Evolutionary conservation across 2,888 invertebrate genomes (phyloP).

Genomic region (Ophonus ardosiacus): DNA sequence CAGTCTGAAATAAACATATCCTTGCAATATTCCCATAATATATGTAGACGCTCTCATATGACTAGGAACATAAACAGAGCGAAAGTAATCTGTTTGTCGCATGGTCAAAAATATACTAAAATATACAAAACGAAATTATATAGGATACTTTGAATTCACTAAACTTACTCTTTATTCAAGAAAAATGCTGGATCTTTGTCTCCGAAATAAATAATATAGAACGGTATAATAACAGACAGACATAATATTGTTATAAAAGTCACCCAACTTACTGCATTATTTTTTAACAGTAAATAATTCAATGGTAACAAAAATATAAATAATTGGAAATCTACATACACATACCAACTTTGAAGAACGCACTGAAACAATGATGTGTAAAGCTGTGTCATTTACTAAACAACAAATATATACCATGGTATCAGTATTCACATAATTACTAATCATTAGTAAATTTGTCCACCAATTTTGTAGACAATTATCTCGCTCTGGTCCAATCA

Average conservation of each 20-base stretch:
- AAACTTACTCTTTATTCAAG: slow-evolving; percentile 36
- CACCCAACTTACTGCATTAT: slow-evolving; percentile 75
- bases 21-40: slow-evolving; percentile 79
- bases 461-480: slow-evolving; percentile 81
- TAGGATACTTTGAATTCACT: neutral
- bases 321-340: slow-evolving; percentile 84
- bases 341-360: slow-evolving; percentile 83
- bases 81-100: slow-evolving; percentile 36
- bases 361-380: slow-evolving; percentile 77
- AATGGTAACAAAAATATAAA: slow-evolving; percentile 78
- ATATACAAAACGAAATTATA: neutral
- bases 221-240: slow-evolving; percentile 77
- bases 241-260: slow-evolving; percentile 73
- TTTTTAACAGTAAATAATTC: slow-evolving; percentile 75
- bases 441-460: slow-evolving; percentile 80
- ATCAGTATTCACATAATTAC: slow-evolving; percentile 79
- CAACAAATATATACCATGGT: slow-evolving; percentile 76
- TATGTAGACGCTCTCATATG: slow-evolving; percentile 80
- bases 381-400: neutral
- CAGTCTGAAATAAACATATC: slow-evolving; percentile 75
- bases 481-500: slow-evolving; percentile 76
- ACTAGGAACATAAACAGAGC: slow-evolving; percentile 69
- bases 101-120: slow-evolving; percentile 33
- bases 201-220: slow-evolving; percentile 74
- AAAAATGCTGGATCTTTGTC: slow-evolving; percentile 36